Base-by-base conservation (phyloP, 2,797 vertebrate species). In the Cichlasoma orientale region DNA sequence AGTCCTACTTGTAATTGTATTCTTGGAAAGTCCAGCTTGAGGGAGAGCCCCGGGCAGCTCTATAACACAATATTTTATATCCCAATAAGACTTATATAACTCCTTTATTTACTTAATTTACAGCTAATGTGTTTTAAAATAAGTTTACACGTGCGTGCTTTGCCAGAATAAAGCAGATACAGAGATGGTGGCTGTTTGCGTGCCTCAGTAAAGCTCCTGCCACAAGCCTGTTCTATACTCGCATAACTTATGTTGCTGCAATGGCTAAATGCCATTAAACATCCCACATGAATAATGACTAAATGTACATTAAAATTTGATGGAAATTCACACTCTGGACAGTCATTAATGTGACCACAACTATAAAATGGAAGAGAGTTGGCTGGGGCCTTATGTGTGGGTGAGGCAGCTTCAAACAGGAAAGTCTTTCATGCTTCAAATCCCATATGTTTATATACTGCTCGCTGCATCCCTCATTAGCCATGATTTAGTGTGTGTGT, bases 351-450 rank as follows among this genome's bases (percentile, higher is more conserved):
- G 82, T 85, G 71, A 87, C 73, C 78, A 69, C 55, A 66, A 83
- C 72, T 75, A 55, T 88, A 59, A 77, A 59, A 44, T 74, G 59
- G 38, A 73, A 50, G 55, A 79, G 75, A 84, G 73, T 73, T 85
- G 83, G 76, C 83, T 79, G 33, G 36, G 74, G 79, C 79, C 63
- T 80, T 23, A 11, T 83, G 75, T 79, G 83, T 88, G 84, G 77
- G 80, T 74, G 90, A 80, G 76, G 82, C 74, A 78, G 75, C 86
- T 91, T 93, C 88, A 92, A 90, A 92, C 80, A 83, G 74, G 54
- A 68, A 68, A 57, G 52, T 47, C 77, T 88, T 89, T 91, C 74
- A 86, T 89, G 84, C 82, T 59, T 57, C 77, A 84, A 68, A 82
- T 69, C 74, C 80, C 77, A 80, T 83, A 85, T 90, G 85, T 85